Evolutionary conservation across 2,113 vertebrate species (phyloP).

Genomic region (Embiotoca jacksoni): DNA sequence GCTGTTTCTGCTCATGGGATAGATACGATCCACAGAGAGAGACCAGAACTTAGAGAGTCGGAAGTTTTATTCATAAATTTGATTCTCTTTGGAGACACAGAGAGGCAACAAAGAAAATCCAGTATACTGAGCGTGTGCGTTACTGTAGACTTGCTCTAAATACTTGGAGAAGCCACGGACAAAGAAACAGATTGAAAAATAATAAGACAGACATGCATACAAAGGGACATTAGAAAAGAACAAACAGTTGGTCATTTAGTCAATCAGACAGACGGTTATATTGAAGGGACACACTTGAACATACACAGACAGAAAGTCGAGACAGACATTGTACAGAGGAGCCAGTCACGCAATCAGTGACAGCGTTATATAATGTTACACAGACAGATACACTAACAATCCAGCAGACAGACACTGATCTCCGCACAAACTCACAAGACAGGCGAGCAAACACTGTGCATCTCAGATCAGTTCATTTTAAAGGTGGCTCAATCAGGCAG

Average conservation of each 20-base stretch:
- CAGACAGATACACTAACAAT: slow-evolving; percentile 27
- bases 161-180: background rate
- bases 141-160: background rate
- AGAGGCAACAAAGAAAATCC: background rate
- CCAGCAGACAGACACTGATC: slow-evolving; percentile 33
- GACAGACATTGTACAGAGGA: slow-evolving; percentile 52
- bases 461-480: slow-evolving; percentile 57
- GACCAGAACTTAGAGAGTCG: background rate
- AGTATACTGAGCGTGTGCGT: background rate
- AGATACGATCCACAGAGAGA: background rate
- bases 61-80: background rate
- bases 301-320: slow-evolving; percentile 38
- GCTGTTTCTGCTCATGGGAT: background rate
- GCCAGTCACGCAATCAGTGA: slow-evolving; percentile 35
- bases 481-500: slow-evolving; percentile 64
- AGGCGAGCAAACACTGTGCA: slow-evolving; percentile 21
- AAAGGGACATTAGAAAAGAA: slow-evolving; percentile 14
- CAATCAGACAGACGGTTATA: slow-evolving; percentile 47
- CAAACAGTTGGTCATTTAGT: slow-evolving; percentile 36
- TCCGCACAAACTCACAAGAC: slow-evolving; percentile 26
- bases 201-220: slow-evolving; percentile 1
- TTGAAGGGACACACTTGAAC: slow-evolving; percentile 31
- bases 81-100: background rate
- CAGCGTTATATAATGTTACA: slow-evolving; percentile 20
- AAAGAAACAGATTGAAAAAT: slow-evolving; percentile 1